A percentile compares a stretch with the other conserved stretches of the same genome.
These are phyloP conservation scores for Enteromius mattozi DNA, from an alignment of 2,797 vertebrate genomes.

Conservation along the genomic window DNA sequence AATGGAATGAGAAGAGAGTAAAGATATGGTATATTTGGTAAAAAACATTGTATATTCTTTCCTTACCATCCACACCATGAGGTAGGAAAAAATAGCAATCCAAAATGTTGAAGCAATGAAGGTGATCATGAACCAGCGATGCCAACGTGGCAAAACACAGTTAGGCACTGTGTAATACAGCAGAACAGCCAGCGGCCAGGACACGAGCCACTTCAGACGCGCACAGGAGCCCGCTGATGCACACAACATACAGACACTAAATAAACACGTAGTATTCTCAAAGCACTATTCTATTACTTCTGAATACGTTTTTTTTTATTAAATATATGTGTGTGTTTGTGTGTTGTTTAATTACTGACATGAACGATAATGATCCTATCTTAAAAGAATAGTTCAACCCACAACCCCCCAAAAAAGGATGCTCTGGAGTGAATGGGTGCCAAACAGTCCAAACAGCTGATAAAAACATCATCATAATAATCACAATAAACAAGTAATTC, in stretches of 20 bases:
- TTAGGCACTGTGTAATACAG: constrained; percentile 84
- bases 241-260: constrained; percentile 10
- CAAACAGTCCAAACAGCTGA: too few relatives aligned
- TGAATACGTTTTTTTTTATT: too few relatives aligned
- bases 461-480: too few relatives aligned
- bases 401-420: too few relatives aligned
- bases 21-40: background rate
- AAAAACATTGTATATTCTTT: background rate
- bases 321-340: too few relatives aligned
- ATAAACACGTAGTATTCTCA: background rate
- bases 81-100: constrained; percentile 85
- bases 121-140: constrained; percentile 84
- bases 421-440: too few relatives aligned
- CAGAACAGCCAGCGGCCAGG: constrained; percentile 81
- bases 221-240: constrained; percentile 70
- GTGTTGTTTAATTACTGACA: too few relatives aligned
- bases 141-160: constrained; percentile 80
- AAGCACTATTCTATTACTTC: background rate
- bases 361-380: too few relatives aligned
- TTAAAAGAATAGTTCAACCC: too few relatives aligned
- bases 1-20: background rate
- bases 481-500: too few relatives aligned
- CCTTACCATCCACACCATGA: constrained; percentile 87
- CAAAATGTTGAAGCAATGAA: constrained; percentile 81
- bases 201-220: constrained; percentile 78